A percentile compares a stretch with the other conserved stretches of the same genome.
phyloP scores from a whole-genome alignment of 92 coral and sea anemone species.

The Umimayanthus chanpuru region DNA sequence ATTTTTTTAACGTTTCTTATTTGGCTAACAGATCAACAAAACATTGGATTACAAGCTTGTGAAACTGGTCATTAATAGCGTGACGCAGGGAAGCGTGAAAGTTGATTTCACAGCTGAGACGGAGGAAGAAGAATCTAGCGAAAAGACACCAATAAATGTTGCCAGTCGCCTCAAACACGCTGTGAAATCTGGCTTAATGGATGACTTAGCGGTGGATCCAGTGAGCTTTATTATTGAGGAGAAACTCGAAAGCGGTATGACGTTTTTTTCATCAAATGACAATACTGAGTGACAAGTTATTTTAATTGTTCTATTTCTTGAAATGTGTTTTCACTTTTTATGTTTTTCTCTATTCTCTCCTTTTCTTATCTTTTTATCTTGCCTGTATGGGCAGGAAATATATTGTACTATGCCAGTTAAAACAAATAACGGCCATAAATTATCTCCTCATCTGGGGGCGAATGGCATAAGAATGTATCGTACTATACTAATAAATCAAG shows the following conservation, averaged over 20 bases:
- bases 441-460: too few relatives aligned
- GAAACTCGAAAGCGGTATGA: not conserved
- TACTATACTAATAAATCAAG: too few relatives aligned
- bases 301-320: too few relatives aligned
- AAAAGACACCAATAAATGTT: not conserved
- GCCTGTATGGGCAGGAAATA: too few relatives aligned
- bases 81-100: not conserved
- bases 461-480: too few relatives aligned
- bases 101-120: not conserved
- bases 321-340: too few relatives aligned
- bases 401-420: too few relatives aligned
- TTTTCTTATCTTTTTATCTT: too few relatives aligned
- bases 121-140: not conserved
- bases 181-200: not conserved
- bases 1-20: too few relatives aligned
- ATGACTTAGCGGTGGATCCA: not conserved
- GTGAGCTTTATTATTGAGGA: not conserved
- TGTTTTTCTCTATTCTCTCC: too few relatives aligned
- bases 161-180: not conserved
- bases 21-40: not conserved
- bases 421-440: too few relatives aligned
- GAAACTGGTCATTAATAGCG: not conserved
- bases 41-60: not conserved
- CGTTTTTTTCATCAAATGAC: not conserved
- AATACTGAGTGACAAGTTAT: too few relatives aligned